These are phyloP conservation scores for Pterobdella sp. DNA, from an alignment of 2,888 invertebrate genomes.

Conservation along the genomic window DNA sequence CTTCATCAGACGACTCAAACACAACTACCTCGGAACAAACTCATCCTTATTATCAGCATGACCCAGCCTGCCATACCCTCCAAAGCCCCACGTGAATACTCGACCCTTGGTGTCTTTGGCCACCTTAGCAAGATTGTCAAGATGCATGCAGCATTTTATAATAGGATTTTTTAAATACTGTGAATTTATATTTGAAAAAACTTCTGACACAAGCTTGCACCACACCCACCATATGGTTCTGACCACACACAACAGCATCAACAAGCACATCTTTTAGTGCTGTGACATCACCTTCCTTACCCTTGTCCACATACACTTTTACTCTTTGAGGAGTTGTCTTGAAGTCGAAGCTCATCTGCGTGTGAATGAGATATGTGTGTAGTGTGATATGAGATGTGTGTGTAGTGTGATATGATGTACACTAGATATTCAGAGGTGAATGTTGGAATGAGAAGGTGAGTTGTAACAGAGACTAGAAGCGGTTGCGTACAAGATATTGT, in stretches of 20 bases:
- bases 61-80: conserved; percentile 83
- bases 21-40: conserved; percentile 64
- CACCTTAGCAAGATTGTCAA: conserved; percentile 55
- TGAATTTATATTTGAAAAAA: background rate
- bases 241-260: conserved; percentile 80
- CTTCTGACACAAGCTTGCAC: background rate
- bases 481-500: no score
- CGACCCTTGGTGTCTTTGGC: conserved; percentile 80
- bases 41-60: conserved; percentile 89
- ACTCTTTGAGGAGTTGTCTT: conserved; percentile 77
- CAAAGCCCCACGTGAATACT: conserved; percentile 89
- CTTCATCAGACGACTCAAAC: background rate
- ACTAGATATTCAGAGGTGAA: no score
- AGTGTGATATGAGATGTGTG: no score
- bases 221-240: conserved; percentile 71
- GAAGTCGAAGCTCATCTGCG: conserved; percentile 63
- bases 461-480: no score
- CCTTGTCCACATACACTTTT: conserved; percentile 76
- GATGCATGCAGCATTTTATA: no score
- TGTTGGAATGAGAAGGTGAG: no score
- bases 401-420: no score
- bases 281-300: conserved; percentile 70
- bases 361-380: no score
- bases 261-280: conserved; percentile 75
- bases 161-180: background rate